Evolutionary conservation across 2,888 invertebrate genomes (phyloP).

Genomic region (Nowickia ferox): DNA sequence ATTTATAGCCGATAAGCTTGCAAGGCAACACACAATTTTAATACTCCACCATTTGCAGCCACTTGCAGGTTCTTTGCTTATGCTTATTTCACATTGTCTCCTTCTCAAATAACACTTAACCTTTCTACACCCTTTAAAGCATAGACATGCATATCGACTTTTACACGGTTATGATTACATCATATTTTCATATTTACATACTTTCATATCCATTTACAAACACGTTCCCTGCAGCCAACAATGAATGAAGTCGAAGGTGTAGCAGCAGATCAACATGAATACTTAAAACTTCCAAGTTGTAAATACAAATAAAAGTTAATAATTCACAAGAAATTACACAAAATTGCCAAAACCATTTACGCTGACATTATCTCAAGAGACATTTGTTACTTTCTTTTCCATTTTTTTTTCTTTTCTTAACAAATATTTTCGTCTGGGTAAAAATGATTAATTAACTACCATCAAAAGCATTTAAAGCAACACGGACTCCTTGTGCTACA

Average conservation of each 20-base stretch:
- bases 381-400: conserved; percentile 72
- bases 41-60: not conserved
- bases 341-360: conserved; percentile 83
- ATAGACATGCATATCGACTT: conserved; percentile 17
- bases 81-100: not conserved
- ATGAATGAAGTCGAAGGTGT: conserved; percentile 8
- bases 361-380: conserved; percentile 83
- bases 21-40: too few relatives aligned
- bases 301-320: conserved; percentile 76
- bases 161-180: conserved; percentile 20
- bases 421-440: conserved; percentile 34
- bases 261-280: conserved; percentile 32
- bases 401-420: not conserved
- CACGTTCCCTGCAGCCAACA: conserved; percentile 24
- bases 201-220: conserved; percentile 43
- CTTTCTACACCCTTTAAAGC: conserved; percentile 1
- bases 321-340: conserved; percentile 80
- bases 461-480: conserved; percentile 56
- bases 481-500: conserved; percentile 2
- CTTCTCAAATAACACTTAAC: conserved; percentile 2
- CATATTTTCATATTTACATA: conserved; percentile 58
- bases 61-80: not conserved
- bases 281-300: conserved; percentile 19
- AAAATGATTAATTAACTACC: conserved; percentile 75
- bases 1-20: too few relatives aligned